Base-by-base conservation (phyloP, 2,113 vertebrate species). In the Hipposideros armiger region DNA sequence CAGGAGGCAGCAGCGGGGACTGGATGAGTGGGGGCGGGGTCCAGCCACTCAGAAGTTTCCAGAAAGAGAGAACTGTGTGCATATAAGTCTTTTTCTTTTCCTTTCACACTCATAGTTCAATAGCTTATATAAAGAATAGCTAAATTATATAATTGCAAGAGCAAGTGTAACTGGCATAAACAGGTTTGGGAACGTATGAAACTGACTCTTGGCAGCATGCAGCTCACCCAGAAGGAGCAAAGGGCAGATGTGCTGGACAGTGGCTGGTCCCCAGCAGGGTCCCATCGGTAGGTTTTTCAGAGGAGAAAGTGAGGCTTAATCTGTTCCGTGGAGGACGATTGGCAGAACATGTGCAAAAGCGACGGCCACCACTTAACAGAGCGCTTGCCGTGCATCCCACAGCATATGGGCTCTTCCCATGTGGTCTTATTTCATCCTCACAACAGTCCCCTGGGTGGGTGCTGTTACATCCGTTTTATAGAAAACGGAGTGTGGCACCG, bases 271-370 rank as follows among this genome's bases (percentile, higher is more conserved):
- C 3, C 5, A 30, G 26, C 40, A 40, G 28, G 28, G 52, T 10
- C 24, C 52, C 15, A 0, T 5, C 6, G 8, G 30, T 4, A 15
- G n/a, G 30, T 10, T 47, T 30, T 4, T 11, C 26, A 6, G 28
- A 17, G 14, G 45, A 30, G 56, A 47, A 19, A 11, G 5, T 0
- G 1, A 54, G 36, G 60, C 36, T 4, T 45, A 0, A 0, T 28
- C 74, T 42, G 26, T 17, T 45, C 7, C 0, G 0, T 1, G 50
- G 47, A 28, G 40, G 32, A 19, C 0, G 28, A 7, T 0, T 5
- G 42, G 22, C 36, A 73, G 80, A 26, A 4, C 0, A 16, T 0
- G 42, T 47, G 40, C 26, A 0, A 0, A 28, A 15, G 16, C 0
- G 26, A 14, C 0, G 2, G 30, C 50, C n/a, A 6, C 69, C 24